These are phyloP conservation scores for Accipiter virgatus DNA, from an alignment of 2,113 vertebrate genomes.

Conservation along the genomic window DNA sequence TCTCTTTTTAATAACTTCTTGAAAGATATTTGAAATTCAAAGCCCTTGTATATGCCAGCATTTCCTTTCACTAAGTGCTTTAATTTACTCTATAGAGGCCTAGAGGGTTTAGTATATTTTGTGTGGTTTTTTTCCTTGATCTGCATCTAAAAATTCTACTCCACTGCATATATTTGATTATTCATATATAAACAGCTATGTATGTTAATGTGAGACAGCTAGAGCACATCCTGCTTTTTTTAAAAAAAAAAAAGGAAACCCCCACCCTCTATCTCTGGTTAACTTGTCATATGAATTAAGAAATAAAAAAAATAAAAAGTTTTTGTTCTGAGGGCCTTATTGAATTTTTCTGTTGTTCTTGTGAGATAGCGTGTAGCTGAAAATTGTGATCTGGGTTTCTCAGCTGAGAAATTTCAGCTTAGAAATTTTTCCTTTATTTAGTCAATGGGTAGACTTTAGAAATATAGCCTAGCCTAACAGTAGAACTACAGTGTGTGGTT, in stretches of 20 bases:
- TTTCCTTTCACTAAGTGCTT: constrained; percentile 52
- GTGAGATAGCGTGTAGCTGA: neutral
- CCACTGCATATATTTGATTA: constrained; percentile 10
- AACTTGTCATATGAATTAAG: neutral
- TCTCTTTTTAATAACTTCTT: constrained; percentile 37
- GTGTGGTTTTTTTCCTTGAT: neutral
- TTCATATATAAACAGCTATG: neutral
- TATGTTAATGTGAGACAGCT: neutral
- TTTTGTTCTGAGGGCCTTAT: neutral
- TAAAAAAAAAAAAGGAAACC: neutral
- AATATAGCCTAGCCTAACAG: neutral
- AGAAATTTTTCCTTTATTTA: neutral
- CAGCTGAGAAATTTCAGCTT: neutral
- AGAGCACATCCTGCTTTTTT: neutral
- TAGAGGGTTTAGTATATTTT: neutral
- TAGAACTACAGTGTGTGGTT: neutral
- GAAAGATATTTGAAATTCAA: constrained; percentile 54
- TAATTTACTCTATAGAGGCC: constrained; percentile 43
- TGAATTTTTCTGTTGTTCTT: neutral
- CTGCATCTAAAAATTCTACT: constrained; percentile 2
- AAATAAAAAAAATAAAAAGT: neutral
- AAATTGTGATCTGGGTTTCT: neutral
- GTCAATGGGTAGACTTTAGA: neutral
- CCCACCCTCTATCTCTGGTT: neutral
- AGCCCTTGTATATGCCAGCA: neutral